These are phyloP conservation scores for Unio delphinus DNA, from an alignment of 2,888 invertebrate genomes.

Conservation along the genomic window DNA sequence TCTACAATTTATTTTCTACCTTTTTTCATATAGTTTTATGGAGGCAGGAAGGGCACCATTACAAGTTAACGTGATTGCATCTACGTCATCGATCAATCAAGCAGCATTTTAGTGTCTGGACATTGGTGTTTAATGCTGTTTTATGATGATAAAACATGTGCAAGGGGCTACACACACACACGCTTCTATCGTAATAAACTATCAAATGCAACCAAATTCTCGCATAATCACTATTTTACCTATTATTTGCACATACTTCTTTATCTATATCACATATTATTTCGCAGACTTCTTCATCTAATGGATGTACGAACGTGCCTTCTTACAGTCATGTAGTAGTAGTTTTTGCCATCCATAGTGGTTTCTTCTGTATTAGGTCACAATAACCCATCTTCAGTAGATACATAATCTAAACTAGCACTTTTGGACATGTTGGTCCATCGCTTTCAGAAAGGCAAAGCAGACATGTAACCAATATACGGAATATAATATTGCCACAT, in stretches of 20 bases:
- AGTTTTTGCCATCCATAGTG: constrained; percentile 9
- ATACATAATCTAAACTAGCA: constrained; percentile 15
- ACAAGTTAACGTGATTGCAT: neutral
- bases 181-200: no score
- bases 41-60: neutral
- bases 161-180: no score
- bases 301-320: neutral
- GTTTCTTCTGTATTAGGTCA: constrained; percentile 1
- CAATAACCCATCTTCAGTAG: constrained; percentile 8
- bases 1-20: neutral
- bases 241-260: no score
- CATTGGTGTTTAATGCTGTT: no score
- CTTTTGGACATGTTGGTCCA: constrained; percentile 16
- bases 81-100: constrained; percentile 1
- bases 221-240: no score
- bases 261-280: no score
- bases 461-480: constrained; percentile 4
- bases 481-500: constrained; percentile 7
- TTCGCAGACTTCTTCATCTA: no score
- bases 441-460: constrained; percentile 11
- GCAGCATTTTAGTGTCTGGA: neutral
- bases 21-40: neutral
- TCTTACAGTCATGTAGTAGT: constrained; percentile 12
- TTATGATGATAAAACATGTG: no score
- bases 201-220: no score